Evolutionary conservation across 2,113 vertebrate genomes (phyloP).

Genomic region (Micronisus gabar): DNA sequence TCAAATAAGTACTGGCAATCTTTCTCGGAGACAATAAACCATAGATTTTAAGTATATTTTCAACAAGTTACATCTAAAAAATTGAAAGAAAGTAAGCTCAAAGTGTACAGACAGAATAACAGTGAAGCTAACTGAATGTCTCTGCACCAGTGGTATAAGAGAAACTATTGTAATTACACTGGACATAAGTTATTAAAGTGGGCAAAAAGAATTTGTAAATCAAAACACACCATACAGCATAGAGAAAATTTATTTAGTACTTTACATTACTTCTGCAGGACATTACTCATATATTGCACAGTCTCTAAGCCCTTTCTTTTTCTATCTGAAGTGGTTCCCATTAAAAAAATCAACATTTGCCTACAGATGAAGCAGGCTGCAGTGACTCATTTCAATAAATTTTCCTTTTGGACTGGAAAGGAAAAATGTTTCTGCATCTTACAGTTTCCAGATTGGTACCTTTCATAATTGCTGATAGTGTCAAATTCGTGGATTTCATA

Average conservation of each 20-base stretch:
- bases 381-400: neutral
- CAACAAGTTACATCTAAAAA: neutral
- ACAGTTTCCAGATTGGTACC: neutral
- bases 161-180: neutral
- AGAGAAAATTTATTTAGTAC: neutral
- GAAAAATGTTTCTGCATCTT: neutral
- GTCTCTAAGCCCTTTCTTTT: neutral
- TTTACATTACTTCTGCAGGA: neutral
- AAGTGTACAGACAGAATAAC: neutral
- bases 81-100: neutral
- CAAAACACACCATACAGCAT: neutral
- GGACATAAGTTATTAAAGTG: neutral
- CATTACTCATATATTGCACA: neutral
- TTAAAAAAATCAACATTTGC: neutral
- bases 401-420: neutral
- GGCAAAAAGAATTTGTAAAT: neutral
- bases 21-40: neutral
- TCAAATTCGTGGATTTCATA: neutral
- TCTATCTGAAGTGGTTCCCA: neutral
- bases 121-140: neutral
- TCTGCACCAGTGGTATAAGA: neutral
- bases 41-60: neutral
- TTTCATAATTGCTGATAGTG: neutral
- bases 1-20: neutral
- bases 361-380: neutral